Evolutionary conservation across 2,113 vertebrate genomes (phyloP), one percentile per base, ranked within the genome.

Genomic region (Eupsittula cactorum): DNA sequence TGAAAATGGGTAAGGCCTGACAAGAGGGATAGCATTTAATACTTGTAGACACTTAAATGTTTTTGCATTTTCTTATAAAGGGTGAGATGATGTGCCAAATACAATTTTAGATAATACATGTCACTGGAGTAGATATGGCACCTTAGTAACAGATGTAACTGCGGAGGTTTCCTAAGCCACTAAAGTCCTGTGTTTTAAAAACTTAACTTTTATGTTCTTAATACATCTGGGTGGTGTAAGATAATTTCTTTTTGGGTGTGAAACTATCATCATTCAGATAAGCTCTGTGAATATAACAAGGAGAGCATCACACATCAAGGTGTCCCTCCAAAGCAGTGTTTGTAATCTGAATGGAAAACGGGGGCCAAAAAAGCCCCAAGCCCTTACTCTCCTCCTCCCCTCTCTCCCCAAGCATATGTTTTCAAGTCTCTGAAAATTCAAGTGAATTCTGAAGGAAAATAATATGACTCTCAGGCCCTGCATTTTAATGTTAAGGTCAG

Each of bases 331-430:
- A 76, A 63, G 33, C 31, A n/a, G 55, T 50, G 28, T 77, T 70
- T 50, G 28, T 35, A 71, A 39, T 59, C 39, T 88, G 37, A 78
- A 64, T 50, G 44, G 20, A 20, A 86, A 49, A 69, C 47, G 19
- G 24, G 29, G 9, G 13, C 39, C 74, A 35, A 75, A 80, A 59
- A 33, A 33, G 1, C 8, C 11, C 41, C 47, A 59, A 52, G 57
- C 4, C 1, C 13, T 82, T 82, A n/a, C 23, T 65, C 1, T 46
- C 7, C 5, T 53, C 6, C 11, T 5, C 15, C 11, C 3, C 4
- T 25, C 33, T 59, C 55, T 37, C 21, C 12, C 15, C 18, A 47
- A 29, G 11, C 31, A 17, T 50, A 35, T 42, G 24, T 75, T 79
- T 73, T 39, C 25, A 75, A 62, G 50, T 65, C 28, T 79, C 55